Evolutionary conservation across 2,797 vertebrate genomes (phyloP).

Genomic region (Zenarchopterus dispar): DNA sequence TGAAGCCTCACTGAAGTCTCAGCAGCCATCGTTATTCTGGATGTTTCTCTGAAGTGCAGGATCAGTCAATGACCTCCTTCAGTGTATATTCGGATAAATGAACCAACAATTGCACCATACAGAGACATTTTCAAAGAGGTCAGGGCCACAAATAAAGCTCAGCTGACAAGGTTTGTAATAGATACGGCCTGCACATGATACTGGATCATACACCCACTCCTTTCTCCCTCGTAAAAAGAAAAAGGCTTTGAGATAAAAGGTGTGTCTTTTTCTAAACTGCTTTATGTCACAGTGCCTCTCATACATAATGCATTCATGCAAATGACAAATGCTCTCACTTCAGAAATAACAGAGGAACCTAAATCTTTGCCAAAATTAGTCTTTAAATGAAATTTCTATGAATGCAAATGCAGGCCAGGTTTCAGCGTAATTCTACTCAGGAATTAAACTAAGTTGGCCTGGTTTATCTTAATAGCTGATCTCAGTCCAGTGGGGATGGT

Average conservation of each 20-base stretch:
- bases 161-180: slow-evolving; percentile 55
- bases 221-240: slow-evolving; percentile 49
- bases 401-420: slow-evolving; percentile 83
- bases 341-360: slow-evolving; percentile 77
- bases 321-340: slow-evolving; percentile 66
- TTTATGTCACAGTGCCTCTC: slow-evolving; percentile 64
- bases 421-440: slow-evolving; percentile 78
- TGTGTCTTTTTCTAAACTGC: slow-evolving; percentile 59
- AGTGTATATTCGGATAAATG: slow-evolving; percentile 72
- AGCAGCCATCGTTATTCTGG: slow-evolving; percentile 43
- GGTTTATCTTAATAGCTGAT: slow-evolving; percentile 88
- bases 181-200: slow-evolving; percentile 55
- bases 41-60: slow-evolving; percentile 50
- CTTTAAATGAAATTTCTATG: slow-evolving; percentile 86
- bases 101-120: slow-evolving; percentile 62
- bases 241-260: slow-evolving; percentile 59
- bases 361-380: slow-evolving; percentile 84
- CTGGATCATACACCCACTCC: slow-evolving; percentile 48
- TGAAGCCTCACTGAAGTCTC: slow-evolving; percentile 55
- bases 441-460: slow-evolving; percentile 84
- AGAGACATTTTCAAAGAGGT: slow-evolving; percentile 53
- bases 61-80: slow-evolving; percentile 60
- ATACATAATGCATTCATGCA: slow-evolving; percentile 77
- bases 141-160: slow-evolving; percentile 55
- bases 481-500: slow-evolving; percentile 77